These are phyloP conservation scores for Caenorhabditis sp. DNA, from an alignment of 2,888 invertebrate genomes.

Conservation along the genomic window DNA sequence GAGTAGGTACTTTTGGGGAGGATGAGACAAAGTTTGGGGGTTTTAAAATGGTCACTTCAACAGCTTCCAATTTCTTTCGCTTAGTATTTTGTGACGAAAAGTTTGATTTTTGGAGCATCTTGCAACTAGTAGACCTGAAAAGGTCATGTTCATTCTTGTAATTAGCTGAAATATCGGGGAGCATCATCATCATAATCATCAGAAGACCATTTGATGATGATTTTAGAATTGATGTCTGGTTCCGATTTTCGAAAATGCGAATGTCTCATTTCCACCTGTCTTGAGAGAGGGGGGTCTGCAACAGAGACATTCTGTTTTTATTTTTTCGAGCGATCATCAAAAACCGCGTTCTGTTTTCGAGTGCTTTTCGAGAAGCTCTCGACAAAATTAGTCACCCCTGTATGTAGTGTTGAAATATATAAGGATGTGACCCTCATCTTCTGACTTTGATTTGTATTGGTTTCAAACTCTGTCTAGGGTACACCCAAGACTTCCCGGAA, in stretches of 20 bases:
- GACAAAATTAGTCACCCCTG: background rate
- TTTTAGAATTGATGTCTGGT: background rate
- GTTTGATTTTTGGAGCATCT: background rate
- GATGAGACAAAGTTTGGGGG: no score
- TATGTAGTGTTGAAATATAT: background rate
- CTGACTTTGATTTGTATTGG: background rate
- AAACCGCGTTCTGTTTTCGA: background rate
- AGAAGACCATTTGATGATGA: background rate
- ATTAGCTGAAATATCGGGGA: background rate
- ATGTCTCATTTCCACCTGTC: background rate
- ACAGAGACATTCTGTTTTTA: background rate
- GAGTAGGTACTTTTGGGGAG: no score
- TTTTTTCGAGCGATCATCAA: background rate
- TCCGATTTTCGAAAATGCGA: background rate
- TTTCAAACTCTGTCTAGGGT: background rate
- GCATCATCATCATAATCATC: background rate
- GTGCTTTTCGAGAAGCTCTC: background rate
- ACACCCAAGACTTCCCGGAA: background rate
- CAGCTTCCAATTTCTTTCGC: no score
- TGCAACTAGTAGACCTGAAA: constrained; percentile 1
- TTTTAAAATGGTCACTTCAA: no score
- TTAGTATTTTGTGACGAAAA: background rate
- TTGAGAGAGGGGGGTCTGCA: background rate
- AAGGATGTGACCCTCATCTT: background rate
- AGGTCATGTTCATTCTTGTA: background rate